Percentiles rank a stretch among this genome's conserved stretches.
Evolutionary conservation across 2,888 invertebrate genomes (phyloP).

Genomic region (Tetrapedia diversipes): DNA sequence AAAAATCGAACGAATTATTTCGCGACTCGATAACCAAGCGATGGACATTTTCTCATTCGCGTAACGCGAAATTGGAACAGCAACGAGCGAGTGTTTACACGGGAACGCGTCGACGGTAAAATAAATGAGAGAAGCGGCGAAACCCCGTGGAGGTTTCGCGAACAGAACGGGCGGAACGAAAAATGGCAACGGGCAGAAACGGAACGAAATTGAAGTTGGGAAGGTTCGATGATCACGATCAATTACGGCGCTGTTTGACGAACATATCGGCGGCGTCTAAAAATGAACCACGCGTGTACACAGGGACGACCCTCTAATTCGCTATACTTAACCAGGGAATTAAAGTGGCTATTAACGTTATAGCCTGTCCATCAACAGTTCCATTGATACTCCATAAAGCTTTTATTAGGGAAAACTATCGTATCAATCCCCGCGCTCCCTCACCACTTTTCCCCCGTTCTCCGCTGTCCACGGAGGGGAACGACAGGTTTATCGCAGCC

Average conservation of each 20-base stretch:
- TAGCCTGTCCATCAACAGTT: not conserved
- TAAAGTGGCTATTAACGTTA: constrained; percentile 14
- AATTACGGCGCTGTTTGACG: not conserved
- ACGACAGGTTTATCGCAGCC: constrained; percentile 39
- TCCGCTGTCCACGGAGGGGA: not conserved
- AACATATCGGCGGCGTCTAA: not conserved
- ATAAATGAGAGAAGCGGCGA: not conserved
- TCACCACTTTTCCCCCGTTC: not conserved
- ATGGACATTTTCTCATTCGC: not conserved
- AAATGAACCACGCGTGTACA: not conserved
- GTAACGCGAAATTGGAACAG: not conserved
- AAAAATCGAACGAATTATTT: not conserved
- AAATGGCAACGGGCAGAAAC: not conserved
- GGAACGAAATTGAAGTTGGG: not conserved
- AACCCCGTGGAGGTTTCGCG: not conserved
- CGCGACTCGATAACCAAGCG: not conserved
- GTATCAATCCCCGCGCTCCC: constrained; percentile 14
- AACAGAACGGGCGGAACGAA: not conserved
- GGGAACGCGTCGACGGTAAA: not conserved
- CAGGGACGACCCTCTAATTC: not conserved
- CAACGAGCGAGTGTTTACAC: not conserved
- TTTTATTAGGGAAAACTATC: constrained; percentile 32
- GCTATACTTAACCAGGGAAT: not conserved
- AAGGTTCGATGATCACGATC: not conserved
- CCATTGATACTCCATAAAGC: not conserved